Percentiles rank a stretch among this genome's conserved stretches.
Conservation (phyloP, 2,888 invertebrate genomes). For the Portevinia maculata region DNA sequence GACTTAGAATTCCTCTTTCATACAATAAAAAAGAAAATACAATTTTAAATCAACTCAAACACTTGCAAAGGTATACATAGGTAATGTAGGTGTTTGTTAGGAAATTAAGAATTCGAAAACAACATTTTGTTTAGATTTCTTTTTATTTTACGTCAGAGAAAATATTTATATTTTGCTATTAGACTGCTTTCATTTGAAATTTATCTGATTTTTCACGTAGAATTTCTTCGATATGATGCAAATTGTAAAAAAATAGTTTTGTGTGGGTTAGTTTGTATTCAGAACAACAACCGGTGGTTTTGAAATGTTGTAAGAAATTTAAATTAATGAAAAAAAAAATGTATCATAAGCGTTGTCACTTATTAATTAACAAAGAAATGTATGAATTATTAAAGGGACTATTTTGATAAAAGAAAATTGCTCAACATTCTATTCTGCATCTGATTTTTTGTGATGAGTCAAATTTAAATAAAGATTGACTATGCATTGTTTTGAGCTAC, state of each 20-base stretch:
- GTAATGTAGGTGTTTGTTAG: background rate
- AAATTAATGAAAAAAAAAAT: background rate
- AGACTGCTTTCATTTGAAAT: conserved; percentile 24
- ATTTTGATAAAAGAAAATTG: too few species aligned
- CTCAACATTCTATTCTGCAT: too few species aligned
- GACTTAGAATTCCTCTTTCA: conserved; percentile 8
- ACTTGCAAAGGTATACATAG: too few species aligned
- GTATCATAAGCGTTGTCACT: background rate
- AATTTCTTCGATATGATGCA: conserved; percentile 14
- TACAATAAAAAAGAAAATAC: background rate
- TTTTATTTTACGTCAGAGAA: conserved; percentile 35
- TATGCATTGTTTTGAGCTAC: too few species aligned
- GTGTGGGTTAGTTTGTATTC: background rate
- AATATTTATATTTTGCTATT: conserved; percentile 38
- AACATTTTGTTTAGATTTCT: conserved; percentile 49
- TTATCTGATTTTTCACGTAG: conserved; percentile 12
- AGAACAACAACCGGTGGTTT: background rate
- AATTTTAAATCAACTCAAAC: too few species aligned
- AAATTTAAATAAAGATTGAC: too few species aligned
- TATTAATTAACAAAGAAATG: background rate
- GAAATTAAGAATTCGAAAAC: conserved; percentile 41
- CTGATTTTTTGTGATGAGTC: too few species aligned
- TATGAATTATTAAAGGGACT: too few species aligned
- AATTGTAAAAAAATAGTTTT: conserved; percentile 8
- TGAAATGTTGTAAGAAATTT: background rate